Evolutionary conservation across 1,140 invertebrate genomes (phyloP).

Genomic region (Drosophila watanabei): DNA sequence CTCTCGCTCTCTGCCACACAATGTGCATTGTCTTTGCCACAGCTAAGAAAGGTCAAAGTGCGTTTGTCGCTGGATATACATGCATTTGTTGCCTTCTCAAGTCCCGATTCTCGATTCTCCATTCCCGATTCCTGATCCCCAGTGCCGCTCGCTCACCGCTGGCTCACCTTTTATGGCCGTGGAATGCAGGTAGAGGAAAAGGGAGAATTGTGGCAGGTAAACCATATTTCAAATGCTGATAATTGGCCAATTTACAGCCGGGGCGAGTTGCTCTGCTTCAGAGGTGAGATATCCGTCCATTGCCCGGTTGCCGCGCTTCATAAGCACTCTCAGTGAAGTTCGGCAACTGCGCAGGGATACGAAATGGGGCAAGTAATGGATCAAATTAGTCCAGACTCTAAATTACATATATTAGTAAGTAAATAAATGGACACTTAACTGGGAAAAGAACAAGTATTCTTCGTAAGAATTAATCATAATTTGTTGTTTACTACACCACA

Average conservation of each 20-base stretch:
- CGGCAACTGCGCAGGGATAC: slow-evolving; percentile 35
- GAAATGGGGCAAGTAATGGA: neutral
- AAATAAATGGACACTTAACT: neutral
- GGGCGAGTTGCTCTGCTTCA: slow-evolving; percentile 33
- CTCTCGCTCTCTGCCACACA: slow-evolving; percentile 38
- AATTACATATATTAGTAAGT: slow-evolving; percentile 4
- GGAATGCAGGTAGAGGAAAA: slow-evolving; percentile 56
- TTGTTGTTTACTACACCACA: neutral
- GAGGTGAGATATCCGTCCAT: slow-evolving; percentile 30
- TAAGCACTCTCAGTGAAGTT: slow-evolving; percentile 17
- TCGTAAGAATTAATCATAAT: neutral
- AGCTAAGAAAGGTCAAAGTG: slow-evolving; percentile 74
- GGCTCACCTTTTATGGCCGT: slow-evolving; percentile 29
- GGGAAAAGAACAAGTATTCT: neutral
- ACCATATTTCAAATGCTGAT: slow-evolving; percentile 80
- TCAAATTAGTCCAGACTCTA: neutral
- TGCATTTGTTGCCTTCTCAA: slow-evolving; percentile 17
- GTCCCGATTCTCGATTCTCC: slow-evolving; percentile 22
- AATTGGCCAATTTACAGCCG: slow-evolving; percentile 78
- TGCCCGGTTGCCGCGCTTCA: slow-evolving; percentile 52
- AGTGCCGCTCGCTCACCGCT: slow-evolving; percentile 5
- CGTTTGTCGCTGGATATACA: slow-evolving; percentile 48
- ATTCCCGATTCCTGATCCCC: slow-evolving; percentile 10
- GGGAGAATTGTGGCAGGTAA: slow-evolving; percentile 60
- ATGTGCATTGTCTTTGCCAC: slow-evolving; percentile 67